These are phyloP conservation scores for Chymomyza procnemis DNA, from an alignment of 2,888 invertebrate species.

Conservation along the genomic window DNA sequence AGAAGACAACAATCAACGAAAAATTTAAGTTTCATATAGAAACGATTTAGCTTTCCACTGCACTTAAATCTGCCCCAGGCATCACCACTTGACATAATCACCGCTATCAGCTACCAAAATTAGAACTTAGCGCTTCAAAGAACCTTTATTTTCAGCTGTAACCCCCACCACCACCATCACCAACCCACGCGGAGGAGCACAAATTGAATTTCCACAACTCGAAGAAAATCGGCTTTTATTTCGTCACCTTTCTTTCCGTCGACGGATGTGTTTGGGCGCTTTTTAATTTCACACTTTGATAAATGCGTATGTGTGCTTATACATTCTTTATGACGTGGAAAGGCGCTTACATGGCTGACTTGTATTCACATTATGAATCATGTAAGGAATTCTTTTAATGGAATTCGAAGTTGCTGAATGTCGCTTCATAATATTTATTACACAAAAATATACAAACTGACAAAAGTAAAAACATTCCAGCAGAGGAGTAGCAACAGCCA, in stretches of 20 bases:
- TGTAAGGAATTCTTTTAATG: neutral
- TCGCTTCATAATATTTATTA: neutral
- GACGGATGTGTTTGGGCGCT: neutral
- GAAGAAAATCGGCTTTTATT: neutral
- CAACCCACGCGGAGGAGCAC: neutral
- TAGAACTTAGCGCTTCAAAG: too few relatives aligned
- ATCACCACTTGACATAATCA: too few relatives aligned
- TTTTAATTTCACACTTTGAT: neutral
- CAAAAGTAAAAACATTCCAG: constrained; percentile 11
- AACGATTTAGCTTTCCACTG: too few relatives aligned
- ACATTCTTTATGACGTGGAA: neutral
- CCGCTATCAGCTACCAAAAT: too few relatives aligned
- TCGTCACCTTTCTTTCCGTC: neutral
- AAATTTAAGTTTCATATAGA: too few relatives aligned
- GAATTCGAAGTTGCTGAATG: neutral
- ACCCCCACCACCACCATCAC: too few relatives aligned
- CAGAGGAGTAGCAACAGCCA: constrained; percentile 13
- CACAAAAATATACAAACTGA: constrained; percentile 25
- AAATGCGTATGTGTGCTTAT: neutral
- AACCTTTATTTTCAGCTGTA: too few relatives aligned
- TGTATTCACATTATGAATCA: neutral
- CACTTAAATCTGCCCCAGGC: too few relatives aligned
- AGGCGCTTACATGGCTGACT: neutral
- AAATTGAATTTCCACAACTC: neutral
- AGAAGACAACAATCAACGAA: too few relatives aligned